Conservation (phyloP, 2,888 invertebrate species). For the Hyles lineata region DNA sequence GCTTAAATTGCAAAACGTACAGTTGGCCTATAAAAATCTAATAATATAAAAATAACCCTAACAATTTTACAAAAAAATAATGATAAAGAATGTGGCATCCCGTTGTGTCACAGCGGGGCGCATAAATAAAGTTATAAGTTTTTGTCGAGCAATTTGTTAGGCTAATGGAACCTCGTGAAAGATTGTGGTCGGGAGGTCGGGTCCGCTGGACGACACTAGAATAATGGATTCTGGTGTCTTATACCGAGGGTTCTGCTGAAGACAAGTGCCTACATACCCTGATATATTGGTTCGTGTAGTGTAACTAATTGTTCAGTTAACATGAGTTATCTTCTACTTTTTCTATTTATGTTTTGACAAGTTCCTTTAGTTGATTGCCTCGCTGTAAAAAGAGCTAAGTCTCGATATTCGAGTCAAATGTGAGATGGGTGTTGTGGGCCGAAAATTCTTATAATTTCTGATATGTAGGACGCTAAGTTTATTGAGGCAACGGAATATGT, state of each 20-base stretch:
- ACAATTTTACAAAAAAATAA: constrained; percentile 18
- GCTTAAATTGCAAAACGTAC: too few species aligned
- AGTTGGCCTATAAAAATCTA: too few species aligned
- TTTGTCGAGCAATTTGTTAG: constrained; percentile 64
- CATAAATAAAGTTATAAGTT: constrained; percentile 49
- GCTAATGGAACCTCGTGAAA: constrained; percentile 65
- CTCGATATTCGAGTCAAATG: too few species aligned
- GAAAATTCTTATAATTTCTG: too few species aligned
- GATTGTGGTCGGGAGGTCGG: constrained; percentile 65
- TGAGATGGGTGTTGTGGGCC: too few species aligned
- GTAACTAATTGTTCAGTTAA: constrained; percentile 38
- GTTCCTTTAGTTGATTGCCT: too few species aligned
- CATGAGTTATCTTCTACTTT: constrained; percentile 35
- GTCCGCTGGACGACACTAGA: constrained; percentile 57
- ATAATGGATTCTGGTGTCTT: constrained; percentile 47
- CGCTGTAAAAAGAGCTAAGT: too few species aligned
- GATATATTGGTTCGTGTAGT: not conserved
- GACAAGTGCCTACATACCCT: not conserved
- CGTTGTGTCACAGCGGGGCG: constrained; percentile 28
- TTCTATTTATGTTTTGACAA: too few species aligned
- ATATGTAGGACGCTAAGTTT: too few species aligned
- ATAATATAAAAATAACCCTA: not conserved
- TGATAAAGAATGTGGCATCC: constrained; percentile 2
- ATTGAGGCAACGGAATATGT: too few species aligned
- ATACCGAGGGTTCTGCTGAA: not conserved